Conservation (phyloP, 2,888 invertebrate species). For the Drosophila niveifrons region DNA sequence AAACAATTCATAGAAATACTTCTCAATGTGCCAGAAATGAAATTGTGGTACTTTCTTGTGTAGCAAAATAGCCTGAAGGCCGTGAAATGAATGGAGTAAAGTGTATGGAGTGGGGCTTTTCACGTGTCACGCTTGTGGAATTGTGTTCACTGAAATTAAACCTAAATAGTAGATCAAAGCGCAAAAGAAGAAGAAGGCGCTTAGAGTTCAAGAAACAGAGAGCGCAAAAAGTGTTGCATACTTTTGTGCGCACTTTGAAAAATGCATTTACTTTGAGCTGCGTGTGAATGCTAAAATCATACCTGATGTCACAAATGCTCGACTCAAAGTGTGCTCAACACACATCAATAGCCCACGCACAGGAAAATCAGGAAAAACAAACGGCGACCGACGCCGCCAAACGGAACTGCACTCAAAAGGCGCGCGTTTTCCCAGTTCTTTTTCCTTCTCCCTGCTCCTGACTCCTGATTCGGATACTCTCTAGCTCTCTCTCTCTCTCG, state of each 20-base stretch:
- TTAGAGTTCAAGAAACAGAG: slow-evolving; percentile 7
- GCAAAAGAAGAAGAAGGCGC: background rate
- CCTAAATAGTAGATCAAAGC: slow-evolving; percentile 19
- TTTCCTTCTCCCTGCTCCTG: background rate
- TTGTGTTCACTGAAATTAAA: slow-evolving; percentile 22
- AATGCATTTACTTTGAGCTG: slow-evolving; percentile 67
- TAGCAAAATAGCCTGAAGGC: background rate
- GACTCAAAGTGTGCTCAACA: slow-evolving; percentile 65
- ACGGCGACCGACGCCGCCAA: slow-evolving; percentile 49
- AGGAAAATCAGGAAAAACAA: slow-evolving; percentile 38
- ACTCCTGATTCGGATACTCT: slow-evolving; percentile 1
- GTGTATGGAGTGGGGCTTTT: background rate
- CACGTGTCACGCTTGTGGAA: slow-evolving; percentile 8
- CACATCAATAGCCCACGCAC: slow-evolving; percentile 47
- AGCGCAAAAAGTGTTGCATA: slow-evolving; percentile 23
- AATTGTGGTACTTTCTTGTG: background rate
- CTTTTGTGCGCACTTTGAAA: slow-evolving; percentile 56
- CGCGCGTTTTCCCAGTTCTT: slow-evolving; percentile 26
- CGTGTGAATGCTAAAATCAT: slow-evolving; percentile 71
- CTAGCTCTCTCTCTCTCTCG: no score
- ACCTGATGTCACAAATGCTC: slow-evolving; percentile 69
- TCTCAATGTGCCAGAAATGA: background rate
- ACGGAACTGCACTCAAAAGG: slow-evolving; percentile 71
- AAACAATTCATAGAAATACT: background rate
- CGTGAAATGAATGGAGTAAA: background rate